These are phyloP conservation scores for Lichenostomus cassidix DNA, from an alignment of 2,113 vertebrate species.

Conservation along the genomic window DNA sequence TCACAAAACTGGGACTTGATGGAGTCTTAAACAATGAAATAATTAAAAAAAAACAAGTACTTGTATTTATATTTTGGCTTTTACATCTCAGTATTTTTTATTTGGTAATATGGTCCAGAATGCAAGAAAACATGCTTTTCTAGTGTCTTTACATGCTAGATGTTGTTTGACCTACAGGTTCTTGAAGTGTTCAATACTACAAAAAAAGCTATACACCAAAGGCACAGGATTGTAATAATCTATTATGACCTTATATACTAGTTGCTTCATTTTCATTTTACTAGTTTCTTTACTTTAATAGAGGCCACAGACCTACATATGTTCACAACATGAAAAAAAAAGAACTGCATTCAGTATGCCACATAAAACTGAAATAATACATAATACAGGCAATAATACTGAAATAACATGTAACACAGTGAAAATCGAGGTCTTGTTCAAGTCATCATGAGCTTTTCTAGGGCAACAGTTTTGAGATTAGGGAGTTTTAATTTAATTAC, in stretches of 20 bases:
- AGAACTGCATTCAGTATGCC: not conserved
- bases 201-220: not conserved
- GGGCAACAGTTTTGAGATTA: not conserved
- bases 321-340: not conserved
- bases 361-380: not conserved
- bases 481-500: not conserved
- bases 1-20: not conserved
- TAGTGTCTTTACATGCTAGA: not conserved
- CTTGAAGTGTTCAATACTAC: not conserved
- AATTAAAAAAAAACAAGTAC: not conserved
- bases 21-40: not conserved
- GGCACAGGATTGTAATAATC: not conserved
- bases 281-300: not conserved
- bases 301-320: not conserved
- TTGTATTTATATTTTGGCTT: not conserved
- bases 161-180: not conserved
- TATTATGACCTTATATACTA: not conserved
- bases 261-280: not conserved
- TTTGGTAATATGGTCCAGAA: not conserved
- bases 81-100: not conserved
- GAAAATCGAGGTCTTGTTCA: not conserved
- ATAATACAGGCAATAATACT: not conserved
- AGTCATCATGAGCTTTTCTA: not conserved
- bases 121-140: not conserved
- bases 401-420: not conserved